A percentile compares a stretch with the other conserved stretches of the same genome.
Conservation (phyloP, 2,797 vertebrate genomes). For the Danio kyathit region DNA sequence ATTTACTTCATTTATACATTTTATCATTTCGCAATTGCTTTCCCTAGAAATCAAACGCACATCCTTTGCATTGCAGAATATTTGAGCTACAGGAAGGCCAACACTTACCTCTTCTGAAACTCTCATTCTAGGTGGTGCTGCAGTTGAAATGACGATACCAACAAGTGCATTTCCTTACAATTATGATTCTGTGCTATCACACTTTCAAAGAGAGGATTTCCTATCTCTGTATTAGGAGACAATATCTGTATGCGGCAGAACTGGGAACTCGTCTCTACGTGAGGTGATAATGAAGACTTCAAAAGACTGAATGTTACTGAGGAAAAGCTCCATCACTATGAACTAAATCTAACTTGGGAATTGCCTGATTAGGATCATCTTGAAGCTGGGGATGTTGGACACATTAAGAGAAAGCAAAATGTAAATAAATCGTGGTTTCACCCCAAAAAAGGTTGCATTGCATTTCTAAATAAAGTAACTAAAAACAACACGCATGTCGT, state of each 20-base stretch:
- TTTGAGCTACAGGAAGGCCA: no score
- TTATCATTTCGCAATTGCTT: no score
- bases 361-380: neutral
- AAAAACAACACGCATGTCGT: neutral
- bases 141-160: conserved; percentile 84
- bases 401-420: neutral
- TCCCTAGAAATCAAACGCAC: no score
- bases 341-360: neutral
- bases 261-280: neutral
- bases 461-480: conserved; percentile 14
- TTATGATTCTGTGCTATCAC: conserved; percentile 10
- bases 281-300: neutral
- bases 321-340: conserved; percentile 1
- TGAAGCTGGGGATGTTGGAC: neutral
- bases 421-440: conserved; percentile 1
- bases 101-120: neutral
- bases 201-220: conserved; percentile 2
- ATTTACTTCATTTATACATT: no score
- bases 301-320: neutral
- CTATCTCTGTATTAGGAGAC: neutral
- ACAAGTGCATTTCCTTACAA: neutral
- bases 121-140: conserved; percentile 80
- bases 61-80: no score
- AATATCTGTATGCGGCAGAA: neutral
- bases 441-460: neutral